Conservation (phyloP, 2,113 vertebrate genomes). For the Puntigrus tetrazona region DNA sequence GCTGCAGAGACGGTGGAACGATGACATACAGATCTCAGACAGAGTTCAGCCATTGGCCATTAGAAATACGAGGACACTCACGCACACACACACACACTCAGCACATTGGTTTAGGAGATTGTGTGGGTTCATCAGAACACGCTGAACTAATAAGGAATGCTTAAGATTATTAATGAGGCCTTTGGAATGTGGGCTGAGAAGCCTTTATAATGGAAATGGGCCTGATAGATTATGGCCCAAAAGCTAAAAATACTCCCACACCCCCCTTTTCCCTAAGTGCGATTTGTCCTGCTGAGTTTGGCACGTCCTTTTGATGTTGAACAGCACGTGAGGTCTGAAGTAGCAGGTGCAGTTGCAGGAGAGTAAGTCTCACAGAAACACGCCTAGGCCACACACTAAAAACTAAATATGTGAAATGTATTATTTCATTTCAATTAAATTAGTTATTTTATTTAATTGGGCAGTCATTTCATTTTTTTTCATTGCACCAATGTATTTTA, state of each 20-base stretch:
- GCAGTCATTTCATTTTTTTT: neutral
- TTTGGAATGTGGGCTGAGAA: slow-evolving; percentile 62
- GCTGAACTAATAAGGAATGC: slow-evolving; percentile 62
- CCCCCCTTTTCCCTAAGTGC: neutral
- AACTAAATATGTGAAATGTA: neutral
- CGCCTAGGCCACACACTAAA: neutral
- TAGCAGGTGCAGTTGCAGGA: neutral
- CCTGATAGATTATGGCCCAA: slow-evolving; percentile 42
- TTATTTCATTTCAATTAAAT: no score
- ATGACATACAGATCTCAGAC: slow-evolving; percentile 60
- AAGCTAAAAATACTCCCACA: slow-evolving; percentile 24
- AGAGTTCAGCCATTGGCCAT: slow-evolving; percentile 63
- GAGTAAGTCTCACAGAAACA: neutral
- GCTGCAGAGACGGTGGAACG: slow-evolving; percentile 66
- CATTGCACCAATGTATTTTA: neutral
- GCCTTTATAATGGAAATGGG: slow-evolving; percentile 68
- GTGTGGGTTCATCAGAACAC: slow-evolving; percentile 32
- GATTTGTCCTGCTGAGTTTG: slow-evolving; percentile 36
- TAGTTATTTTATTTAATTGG: no score
- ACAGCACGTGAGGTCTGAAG: neutral
- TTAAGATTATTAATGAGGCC: slow-evolving; percentile 69
- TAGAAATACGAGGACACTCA: slow-evolving; percentile 27
- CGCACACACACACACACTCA: slow-evolving; percentile 29
- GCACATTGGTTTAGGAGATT: slow-evolving; percentile 8
- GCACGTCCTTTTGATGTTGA: slow-evolving; percentile 31